Conservation (phyloP, 2,888 invertebrate genomes). For the Conistra vaccinii region DNA sequence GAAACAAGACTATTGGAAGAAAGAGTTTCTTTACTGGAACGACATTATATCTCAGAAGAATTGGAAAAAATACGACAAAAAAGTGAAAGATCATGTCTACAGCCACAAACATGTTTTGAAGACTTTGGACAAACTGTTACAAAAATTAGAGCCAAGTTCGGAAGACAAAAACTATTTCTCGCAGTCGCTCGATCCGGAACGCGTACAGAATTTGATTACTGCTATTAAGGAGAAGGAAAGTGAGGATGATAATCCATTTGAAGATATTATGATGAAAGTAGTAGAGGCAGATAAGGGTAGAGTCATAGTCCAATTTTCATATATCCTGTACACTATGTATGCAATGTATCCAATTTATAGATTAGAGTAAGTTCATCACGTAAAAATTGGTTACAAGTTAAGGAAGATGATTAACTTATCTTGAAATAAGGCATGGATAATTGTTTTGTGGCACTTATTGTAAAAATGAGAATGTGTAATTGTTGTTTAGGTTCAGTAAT, state of each 20-base stretch:
- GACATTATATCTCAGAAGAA: constrained; percentile 15
- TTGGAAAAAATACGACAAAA: constrained; percentile 8
- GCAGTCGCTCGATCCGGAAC: constrained; percentile 7
- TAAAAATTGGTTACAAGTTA: neutral
- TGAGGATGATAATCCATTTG: neutral
- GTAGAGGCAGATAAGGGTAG: rapidly evolving
- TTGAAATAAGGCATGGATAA: neutral
- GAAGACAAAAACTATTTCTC: neutral
- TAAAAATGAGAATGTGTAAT: neutral
- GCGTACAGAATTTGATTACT: neutral
- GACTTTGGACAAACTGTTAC: neutral
- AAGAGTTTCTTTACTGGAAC: neutral
- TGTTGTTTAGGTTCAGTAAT: neutral
- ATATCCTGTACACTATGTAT: neutral
- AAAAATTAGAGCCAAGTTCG: rapidly evolving
- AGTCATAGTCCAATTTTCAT: rapidly evolving
- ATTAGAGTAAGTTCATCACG: neutral
- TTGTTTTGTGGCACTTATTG: neutral
- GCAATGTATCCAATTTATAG: neutral
- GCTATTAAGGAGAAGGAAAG: neutral
- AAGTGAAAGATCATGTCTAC: neutral
- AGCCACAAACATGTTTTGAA: neutral
- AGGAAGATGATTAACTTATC: neutral
- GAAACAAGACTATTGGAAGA: constrained; percentile 8
- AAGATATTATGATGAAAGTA: neutral